A percentile compares a stretch with the other conserved stretches of the same genome.
Conservation (phyloP, 2,888 invertebrate genomes). For the Calephelis perditalis region DNA sequence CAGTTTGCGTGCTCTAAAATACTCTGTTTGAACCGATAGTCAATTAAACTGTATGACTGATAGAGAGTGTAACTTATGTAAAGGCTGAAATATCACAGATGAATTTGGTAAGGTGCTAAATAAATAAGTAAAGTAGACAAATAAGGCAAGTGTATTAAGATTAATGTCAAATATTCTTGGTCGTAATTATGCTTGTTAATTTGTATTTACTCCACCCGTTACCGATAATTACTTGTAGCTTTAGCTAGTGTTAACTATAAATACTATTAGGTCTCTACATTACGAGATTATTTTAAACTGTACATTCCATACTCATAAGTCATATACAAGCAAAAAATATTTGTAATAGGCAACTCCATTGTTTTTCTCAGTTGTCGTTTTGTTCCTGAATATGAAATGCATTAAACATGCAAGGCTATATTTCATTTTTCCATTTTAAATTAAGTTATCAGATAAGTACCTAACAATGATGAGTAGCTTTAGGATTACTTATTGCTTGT, state of each 20-base stretch:
- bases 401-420: slow-evolving; percentile 17
- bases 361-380: slow-evolving; percentile 19
- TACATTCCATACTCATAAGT: slow-evolving; percentile 42
- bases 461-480: slow-evolving; percentile 59
- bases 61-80: slow-evolving; percentile 55
- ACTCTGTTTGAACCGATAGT: slow-evolving; percentile 48
- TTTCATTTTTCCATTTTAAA: slow-evolving; percentile 20
- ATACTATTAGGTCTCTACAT: slow-evolving; percentile 49
- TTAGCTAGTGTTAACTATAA: slow-evolving; percentile 60
- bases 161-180: slow-evolving; percentile 46
- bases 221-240: slow-evolving; percentile 62
- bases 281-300: slow-evolving; percentile 47
- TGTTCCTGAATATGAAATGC: slow-evolving; percentile 18
- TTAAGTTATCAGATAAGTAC: slow-evolving; percentile 52
- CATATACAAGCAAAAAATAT: slow-evolving; percentile 21
- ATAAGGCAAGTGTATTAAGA: slow-evolving; percentile 55
- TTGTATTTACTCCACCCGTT: slow-evolving; percentile 74
- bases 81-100: slow-evolving; percentile 75
- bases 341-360: slow-evolving; percentile 20
- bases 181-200: slow-evolving; percentile 68
- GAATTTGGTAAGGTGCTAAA: slow-evolving; percentile 75
- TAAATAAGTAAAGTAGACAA: slow-evolving; percentile 61
- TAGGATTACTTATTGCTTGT: slow-evolving; percentile 57
- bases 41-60: slow-evolving; percentile 62
- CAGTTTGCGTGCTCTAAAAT: slow-evolving; percentile 31